Base-by-base conservation (phyloP, 2,113 vertebrate species). In the Rhinolophus sinicus region DNA sequence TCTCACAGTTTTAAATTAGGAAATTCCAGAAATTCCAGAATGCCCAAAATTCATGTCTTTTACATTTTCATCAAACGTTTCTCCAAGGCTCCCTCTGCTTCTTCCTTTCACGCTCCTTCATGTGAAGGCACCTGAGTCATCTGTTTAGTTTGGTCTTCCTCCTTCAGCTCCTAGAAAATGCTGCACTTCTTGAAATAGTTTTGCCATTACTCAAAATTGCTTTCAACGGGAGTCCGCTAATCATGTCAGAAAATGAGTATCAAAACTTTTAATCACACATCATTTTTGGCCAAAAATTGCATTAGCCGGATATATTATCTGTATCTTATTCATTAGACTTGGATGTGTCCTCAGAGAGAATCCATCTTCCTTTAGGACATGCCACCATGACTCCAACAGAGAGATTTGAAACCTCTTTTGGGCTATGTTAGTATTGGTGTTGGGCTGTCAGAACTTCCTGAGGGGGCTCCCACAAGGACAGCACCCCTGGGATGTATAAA, bases 61-160 rank as follows among this genome's bases (percentile, higher is more conserved):
- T 33, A 44, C 0, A 3, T 12, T 6, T n/a, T 30, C 22, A 4
- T 11, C 8, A 16, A 21, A 12, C 3, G 6, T 44, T 56, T 56
- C 14, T 26, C 33, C 21, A 76, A 5, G 19, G 44, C 64, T 90
- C 64, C 50, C 38, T 44, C 6, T 7, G 35, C 64, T 44, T 28
- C 76, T 24, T 15, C 65, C 28, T 22, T 56, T 18, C 22, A 12
- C 0, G 6, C 64, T 44, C 26, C 35, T n/a, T 58, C 64, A 6
- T 11, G 4, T 26, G 22, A 70, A 58, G 76, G 28, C 10, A 1
- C 10, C 10, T 0, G 30, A 69, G 26, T 14, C 22, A 10, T 8
- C 33, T 33, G 4, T 30, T 40, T 18, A 52, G 6, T 33, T 8
- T 35, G 89, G 6, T 21, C 89, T n/a, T 47, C 38, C 21, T 47